phyloP scores from a whole-genome alignment of 2,888 invertebrate genomes.

The Heliconius erato region DNA sequence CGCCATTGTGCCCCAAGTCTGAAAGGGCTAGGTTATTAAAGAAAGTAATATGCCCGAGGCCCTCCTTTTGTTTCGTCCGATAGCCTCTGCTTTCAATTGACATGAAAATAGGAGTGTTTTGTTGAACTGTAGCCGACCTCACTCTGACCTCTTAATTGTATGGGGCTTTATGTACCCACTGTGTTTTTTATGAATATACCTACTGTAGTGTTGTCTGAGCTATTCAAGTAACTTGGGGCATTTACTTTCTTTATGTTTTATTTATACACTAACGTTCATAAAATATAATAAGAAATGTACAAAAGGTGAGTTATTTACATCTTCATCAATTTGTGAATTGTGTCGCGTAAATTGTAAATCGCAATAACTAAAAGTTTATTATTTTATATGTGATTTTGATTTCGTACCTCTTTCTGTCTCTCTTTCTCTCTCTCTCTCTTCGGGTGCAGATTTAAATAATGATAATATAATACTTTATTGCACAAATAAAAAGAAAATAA shows the following conservation, averaged over 20 bases:
- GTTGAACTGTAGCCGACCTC: conserved; percentile 29
- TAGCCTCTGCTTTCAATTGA: conserved; percentile 37
- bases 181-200: background rate
- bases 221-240: background rate
- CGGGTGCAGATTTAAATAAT: too few relatives aligned
- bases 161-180: background rate
- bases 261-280: background rate
- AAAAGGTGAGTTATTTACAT: background rate
- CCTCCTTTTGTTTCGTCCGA: conserved; percentile 39
- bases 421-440: too few relatives aligned
- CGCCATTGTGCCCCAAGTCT: conserved; percentile 37
- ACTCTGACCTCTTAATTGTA: conserved; percentile 26
- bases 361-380: too few relatives aligned
- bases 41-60: conserved; percentile 36
- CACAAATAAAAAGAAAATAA: too few relatives aligned
- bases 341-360: too few relatives aligned
- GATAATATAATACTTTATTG: too few relatives aligned
- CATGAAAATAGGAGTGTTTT: conserved; percentile 36
- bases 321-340: too few relatives aligned
- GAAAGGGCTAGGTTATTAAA: conserved; percentile 41
- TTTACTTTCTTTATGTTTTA: background rate
- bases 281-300: background rate
- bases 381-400: too few relatives aligned
- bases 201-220: background rate
- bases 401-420: too few relatives aligned